Conservation (phyloP, 2,888 invertebrate species). For the Mythimna loreyi region DNA sequence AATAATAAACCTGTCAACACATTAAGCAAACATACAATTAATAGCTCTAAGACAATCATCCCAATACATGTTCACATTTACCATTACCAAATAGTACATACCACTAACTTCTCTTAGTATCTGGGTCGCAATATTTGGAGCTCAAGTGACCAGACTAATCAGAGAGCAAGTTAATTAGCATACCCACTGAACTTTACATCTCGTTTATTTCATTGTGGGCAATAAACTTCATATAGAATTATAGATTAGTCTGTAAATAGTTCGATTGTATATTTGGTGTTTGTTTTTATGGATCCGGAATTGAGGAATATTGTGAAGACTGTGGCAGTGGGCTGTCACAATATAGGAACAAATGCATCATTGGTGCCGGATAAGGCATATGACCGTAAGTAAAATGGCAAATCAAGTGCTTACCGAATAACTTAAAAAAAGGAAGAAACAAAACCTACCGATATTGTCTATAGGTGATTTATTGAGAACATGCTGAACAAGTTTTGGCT, state of each 20-base stretch:
- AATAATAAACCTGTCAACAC: constrained; percentile 27
- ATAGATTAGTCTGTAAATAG: constrained; percentile 18
- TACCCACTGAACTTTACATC: constrained; percentile 61
- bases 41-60: constrained; percentile 6
- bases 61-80: constrained; percentile 17
- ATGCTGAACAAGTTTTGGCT: no score
- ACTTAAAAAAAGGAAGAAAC: no score
- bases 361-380: no score
- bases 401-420: no score
- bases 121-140: constrained; percentile 44
- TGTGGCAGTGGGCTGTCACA: neutral
- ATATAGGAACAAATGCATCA: no score
- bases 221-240: constrained; percentile 37
- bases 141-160: constrained; percentile 29
- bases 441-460: no score
- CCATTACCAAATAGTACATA: constrained; percentile 24
- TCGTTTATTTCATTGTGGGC: constrained; percentile 12
- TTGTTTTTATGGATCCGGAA: constrained; percentile 8
- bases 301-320: neutral
- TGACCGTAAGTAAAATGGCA: no score
- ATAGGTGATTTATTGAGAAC: no score
- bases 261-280: neutral
- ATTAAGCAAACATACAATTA: constrained; percentile 13
- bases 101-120: constrained; percentile 17
- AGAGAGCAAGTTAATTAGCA: constrained; percentile 53